Evolutionary conservation across 2,888 invertebrate genomes (phyloP).

Genomic region (Nineta flava): DNA sequence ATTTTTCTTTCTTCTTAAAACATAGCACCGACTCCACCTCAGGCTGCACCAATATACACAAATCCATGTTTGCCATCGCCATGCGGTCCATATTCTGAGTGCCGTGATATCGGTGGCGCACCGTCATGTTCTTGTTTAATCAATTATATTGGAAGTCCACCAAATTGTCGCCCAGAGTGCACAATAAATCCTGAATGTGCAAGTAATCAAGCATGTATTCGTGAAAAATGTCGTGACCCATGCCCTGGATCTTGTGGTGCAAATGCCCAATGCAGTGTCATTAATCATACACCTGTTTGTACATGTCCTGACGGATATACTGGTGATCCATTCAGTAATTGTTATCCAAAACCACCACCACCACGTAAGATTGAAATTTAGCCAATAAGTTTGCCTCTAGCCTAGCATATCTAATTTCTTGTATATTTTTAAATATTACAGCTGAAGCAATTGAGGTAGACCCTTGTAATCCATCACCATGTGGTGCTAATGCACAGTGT

Average conservation of each 20-base stretch:
- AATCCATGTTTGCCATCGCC: slow-evolving; percentile 51
- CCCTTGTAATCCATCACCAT: slow-evolving; percentile 48
- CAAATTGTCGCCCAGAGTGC: slow-evolving; percentile 59
- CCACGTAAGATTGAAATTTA: slow-evolving; percentile 32
- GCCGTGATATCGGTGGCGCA: slow-evolving; percentile 42
- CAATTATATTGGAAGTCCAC: slow-evolving; percentile 53
- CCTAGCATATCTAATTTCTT: neutral
- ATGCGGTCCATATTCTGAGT: slow-evolving; percentile 52
- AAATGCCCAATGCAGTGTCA: slow-evolving; percentile 55
- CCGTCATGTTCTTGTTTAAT: slow-evolving; percentile 60
- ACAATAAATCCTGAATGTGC: slow-evolving; percentile 53
- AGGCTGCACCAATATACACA: slow-evolving; percentile 22
- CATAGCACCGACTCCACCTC: slow-evolving; percentile 1
- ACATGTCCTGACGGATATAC: slow-evolving; percentile 44
- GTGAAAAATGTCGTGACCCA: slow-evolving; percentile 57
- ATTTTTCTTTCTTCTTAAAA: slow-evolving; percentile 1
- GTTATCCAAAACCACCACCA: slow-evolving; percentile 25
- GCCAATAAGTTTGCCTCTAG: neutral
- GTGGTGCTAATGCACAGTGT: slow-evolving; percentile 45
- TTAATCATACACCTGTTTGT: slow-evolving; percentile 64
- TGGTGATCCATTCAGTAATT: slow-evolving; percentile 20
- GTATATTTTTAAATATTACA: slow-evolving; percentile 12
- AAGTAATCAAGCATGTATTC: slow-evolving; percentile 51
- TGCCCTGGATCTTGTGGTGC: slow-evolving; percentile 55
- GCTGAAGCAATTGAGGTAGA: slow-evolving; percentile 26